A percentile compares a stretch with the other conserved stretches of the same genome.
phyloP scores from a whole-genome alignment of 2,797 vertebrate species.

The Hippocampus kuda region DNA sequence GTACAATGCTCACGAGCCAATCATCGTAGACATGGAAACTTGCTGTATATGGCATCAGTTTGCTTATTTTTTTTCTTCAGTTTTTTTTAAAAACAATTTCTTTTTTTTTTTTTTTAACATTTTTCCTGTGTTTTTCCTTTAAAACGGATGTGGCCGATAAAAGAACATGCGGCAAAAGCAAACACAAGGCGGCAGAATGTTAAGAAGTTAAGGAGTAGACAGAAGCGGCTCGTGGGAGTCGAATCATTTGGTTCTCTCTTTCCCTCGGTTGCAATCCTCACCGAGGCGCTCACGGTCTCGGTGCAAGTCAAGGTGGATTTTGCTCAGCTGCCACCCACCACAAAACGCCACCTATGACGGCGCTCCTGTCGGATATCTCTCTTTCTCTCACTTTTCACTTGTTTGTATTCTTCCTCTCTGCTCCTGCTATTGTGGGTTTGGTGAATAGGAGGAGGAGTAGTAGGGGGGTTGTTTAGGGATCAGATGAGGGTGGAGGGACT shows the following conservation, averaged over 20 bases:
- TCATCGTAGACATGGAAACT: constrained; percentile 64
- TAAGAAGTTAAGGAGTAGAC: constrained; percentile 50
- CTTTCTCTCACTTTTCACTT: constrained; percentile 34
- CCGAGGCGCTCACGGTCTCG: constrained; percentile 52
- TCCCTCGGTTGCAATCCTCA: constrained; percentile 47
- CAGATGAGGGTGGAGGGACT: constrained; percentile 31
- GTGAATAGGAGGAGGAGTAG: constrained; percentile 24
- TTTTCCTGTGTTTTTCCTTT: constrained; percentile 34
- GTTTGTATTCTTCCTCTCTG: constrained; percentile 47
- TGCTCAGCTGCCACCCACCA: constrained; percentile 45
- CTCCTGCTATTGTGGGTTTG: constrained; percentile 46
- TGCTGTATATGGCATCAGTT: constrained; percentile 50
- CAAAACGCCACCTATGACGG: constrained; percentile 38
- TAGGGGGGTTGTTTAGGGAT: constrained; percentile 11
- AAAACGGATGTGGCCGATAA: constrained; percentile 76
- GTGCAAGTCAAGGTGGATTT: constrained; percentile 46
- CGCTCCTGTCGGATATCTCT: constrained; percentile 28
- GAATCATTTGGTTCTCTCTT: constrained; percentile 49
- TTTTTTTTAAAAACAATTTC: constrained; percentile 17
- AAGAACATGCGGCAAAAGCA: constrained; percentile 65
- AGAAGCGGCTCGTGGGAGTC: constrained; percentile 71
- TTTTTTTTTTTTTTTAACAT: constrained; percentile 27
- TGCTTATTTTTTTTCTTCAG: constrained; percentile 48
- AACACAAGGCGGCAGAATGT: constrained; percentile 52
- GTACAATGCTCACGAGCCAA: constrained; percentile 67